Conservation (phyloP, 2,888 invertebrate species). For the Phrixothrix hirtus region DNA sequence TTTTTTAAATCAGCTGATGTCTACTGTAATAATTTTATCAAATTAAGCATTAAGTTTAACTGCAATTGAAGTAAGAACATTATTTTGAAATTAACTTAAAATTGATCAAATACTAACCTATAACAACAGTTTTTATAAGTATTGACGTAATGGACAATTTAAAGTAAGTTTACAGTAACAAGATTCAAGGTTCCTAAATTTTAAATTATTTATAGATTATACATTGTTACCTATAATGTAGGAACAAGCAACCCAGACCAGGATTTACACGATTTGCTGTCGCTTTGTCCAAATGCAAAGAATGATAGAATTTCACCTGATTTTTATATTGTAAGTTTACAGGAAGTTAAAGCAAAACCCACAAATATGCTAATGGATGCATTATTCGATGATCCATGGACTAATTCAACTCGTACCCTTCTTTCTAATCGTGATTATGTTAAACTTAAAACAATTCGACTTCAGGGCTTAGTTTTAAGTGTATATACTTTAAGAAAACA, state of each 20-base stretch:
- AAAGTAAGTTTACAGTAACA: slow-evolving; percentile 31
- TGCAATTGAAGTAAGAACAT: too few species aligned
- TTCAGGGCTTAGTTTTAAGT: slow-evolving; percentile 82
- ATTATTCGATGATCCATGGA: slow-evolving; percentile 86
- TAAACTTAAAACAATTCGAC: slow-evolving; percentile 75
- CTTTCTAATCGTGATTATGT: slow-evolving; percentile 73
- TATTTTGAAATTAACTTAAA: too few species aligned
- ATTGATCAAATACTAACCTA: too few species aligned
- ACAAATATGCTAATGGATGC: slow-evolving; percentile 81
- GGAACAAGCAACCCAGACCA: slow-evolving; percentile 77
- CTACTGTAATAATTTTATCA: too few species aligned
- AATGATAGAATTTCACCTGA: slow-evolving; percentile 73
- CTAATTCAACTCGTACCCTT: slow-evolving; percentile 70
- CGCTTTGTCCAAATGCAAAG: slow-evolving; percentile 65
- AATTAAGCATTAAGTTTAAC: too few species aligned
- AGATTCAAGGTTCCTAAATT: neutral
- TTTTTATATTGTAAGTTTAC: slow-evolving; percentile 81
- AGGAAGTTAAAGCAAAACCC: slow-evolving; percentile 88
- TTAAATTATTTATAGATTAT: slow-evolving; percentile 62
- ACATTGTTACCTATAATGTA: slow-evolving; percentile 90
- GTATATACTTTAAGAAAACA: slow-evolving; percentile 80
- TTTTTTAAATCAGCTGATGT: too few species aligned
- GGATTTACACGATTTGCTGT: slow-evolving; percentile 70
- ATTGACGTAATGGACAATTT: slow-evolving; percentile 43
- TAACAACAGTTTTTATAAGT: too few species aligned